Base-by-base conservation (phyloP, 2,113 vertebrate species). In the Cichladusa arquata region DNA sequence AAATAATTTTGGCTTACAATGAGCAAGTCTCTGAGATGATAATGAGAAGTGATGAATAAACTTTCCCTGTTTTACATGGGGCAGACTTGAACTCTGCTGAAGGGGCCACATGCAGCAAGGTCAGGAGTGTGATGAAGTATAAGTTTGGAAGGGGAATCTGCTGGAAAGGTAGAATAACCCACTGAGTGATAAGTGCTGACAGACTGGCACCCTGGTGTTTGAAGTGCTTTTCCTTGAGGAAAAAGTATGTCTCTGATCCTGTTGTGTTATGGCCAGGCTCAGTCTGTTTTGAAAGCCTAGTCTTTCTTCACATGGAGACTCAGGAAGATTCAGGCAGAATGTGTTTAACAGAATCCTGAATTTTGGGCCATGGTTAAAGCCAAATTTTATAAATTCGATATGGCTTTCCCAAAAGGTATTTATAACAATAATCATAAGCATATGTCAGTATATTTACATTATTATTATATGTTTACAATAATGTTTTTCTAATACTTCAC, bases 141-240 rank as follows among this genome's bases (percentile, higher is more conserved):
- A 77, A 80, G 84, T 94, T 92, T 81, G 84, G 92, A 97, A 88
- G 92, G 79, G 57, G 91, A 95, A 85, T 91, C 89, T 96, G 73
- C 78, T 85, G 34, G 54, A 78, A 69, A 80, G 95, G 67, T 73
- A 82, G 29, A 92, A 22, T 96, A 93, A 88, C 73, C 87, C 56
- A 48, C 65, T 86, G 87, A 97, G 94, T 97, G 96, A 95, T 94
- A 86, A 94, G 93, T 96, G 96, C 80, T 97, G 86, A 95, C 72
- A 91, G 91, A 96, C 95, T 67, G 81, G 76, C 94, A 86, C 94
- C 80, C 61, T 87, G 93, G 42, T 93, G 66, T 91, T 97, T 95
- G 77, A 95, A 96, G 86, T 82, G 65, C 89, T 94, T 94, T 86
- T 86, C 78, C 90, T 91, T 48, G n/a, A 3, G 2, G 64, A 66